Percentiles rank a stretch among this genome's conserved stretches.
These are phyloP conservation scores for Athalia circularis DNA, from an alignment of 2,888 invertebrate species.

Conservation along the genomic window DNA sequence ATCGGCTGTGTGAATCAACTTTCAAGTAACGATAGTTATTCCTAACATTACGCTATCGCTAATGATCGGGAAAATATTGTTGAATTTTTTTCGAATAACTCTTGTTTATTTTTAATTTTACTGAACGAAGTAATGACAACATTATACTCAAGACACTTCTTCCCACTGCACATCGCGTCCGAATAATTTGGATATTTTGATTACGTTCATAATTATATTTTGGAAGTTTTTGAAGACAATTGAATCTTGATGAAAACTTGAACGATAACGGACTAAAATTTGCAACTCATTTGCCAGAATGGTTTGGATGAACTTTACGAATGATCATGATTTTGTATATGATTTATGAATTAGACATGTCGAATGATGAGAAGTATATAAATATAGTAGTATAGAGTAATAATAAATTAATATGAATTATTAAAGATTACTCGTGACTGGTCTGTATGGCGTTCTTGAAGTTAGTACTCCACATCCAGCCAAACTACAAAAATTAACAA, in stretches of 20 bases:
- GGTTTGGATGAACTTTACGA: conserved; percentile 59
- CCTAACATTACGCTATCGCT: no score
- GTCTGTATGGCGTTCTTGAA: conserved; percentile 95
- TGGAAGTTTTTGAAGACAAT: conserved; percentile 35
- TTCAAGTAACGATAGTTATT: no score
- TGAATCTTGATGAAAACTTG: neutral
- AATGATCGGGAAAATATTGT: no score
- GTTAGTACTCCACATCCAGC: conserved; percentile 97
- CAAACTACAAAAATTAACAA: conserved; percentile 82
- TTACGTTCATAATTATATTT: conserved; percentile 9
- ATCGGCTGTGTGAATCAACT: no score
- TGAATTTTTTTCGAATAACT: no score
- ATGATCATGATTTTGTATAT: conserved; percentile 65
- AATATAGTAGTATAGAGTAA: conserved; percentile 67
- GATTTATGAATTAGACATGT: conserved; percentile 68
- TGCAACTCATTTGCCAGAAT: conserved; percentile 60
- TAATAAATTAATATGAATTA: conserved; percentile 68
- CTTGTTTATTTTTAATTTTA: no score
- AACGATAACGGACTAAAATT: neutral
- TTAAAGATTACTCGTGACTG: conserved; percentile 85
- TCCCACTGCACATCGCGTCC: no score
- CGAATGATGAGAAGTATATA: conserved; percentile 65
- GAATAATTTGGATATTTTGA: no score
- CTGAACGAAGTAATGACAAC: no score
- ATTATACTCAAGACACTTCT: no score